Evolutionary conservation across 2,113 vertebrate genomes (phyloP), one percentile per base, ranked within the genome.

Genomic region (Lates calcarifer): DNA sequence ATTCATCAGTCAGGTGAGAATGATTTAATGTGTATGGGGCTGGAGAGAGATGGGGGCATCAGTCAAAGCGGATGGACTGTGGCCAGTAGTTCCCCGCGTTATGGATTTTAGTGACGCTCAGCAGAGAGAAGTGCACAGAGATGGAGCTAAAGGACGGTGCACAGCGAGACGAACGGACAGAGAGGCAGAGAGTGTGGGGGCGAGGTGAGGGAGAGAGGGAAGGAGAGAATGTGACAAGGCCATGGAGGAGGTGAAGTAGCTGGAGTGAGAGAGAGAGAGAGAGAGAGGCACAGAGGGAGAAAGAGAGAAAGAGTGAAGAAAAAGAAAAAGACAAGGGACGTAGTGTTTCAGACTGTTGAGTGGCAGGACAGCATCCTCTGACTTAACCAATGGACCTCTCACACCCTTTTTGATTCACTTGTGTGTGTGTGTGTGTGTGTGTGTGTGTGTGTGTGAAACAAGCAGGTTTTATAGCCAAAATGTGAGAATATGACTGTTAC

Each of bases 151-250:
- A 90, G 74, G 83, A 88, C 74, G 49, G 71, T 77, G 45, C 83
- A 64, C 8, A 69, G 24, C 2, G 33, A 83, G 72, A 85, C 78
- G 51, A 88, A 69, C 4, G 72, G 82, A 67, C 81, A 72, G 67
- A 66, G 71, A 87, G 78, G 68, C 60, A 81, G 66, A 56, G 53
- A 90, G 83, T 90, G 88, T 85, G 80, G 83, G 88, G 86, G 84
- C 61, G 83, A 89, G 78, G 85, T 81, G 89, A 91, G 77, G 74
- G 70, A 84, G 62, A 49, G 73, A 67, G 73, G 76, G 65, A 81
- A 86, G 47, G 81, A 88, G 82, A 86, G 67, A 75, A 81, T 83
- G 79, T 88, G 87, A 87, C 85, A 91, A 79, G 76, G 82, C 75
- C 77, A 81, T 1, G 18, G 76, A 91, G 81, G 81, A 90, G 78